Base-by-base conservation (phyloP, 1,140 invertebrate genomes). In the Palaemon carinicauda region DNA sequence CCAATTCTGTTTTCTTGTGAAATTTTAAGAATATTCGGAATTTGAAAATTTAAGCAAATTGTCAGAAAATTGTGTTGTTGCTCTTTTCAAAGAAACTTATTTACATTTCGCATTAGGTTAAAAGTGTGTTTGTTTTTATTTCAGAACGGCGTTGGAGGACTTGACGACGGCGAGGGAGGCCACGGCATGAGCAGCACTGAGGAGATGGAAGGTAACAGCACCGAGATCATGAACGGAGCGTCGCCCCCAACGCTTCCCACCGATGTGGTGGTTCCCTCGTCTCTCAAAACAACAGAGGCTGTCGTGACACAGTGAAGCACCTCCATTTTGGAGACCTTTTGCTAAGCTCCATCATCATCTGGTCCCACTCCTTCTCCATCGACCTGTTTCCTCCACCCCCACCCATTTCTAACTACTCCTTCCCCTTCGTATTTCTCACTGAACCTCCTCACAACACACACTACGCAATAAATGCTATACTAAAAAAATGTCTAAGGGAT, bases 121-220 rank as follows among this genome's bases (percentile, higher is more conserved):
- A n/a, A n/a, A n/a, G n/a, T n/a, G n/a, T n/a, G n/a, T n/a, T 65
- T 65, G 33, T 41, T 75, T 15, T 10, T 15, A 15, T 84, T 84
- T 5, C 82, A 84, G 82, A 84, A 84, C 41, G 82, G 82, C 33
- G 74, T 84, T 14, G 73, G 73, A n/a, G 82, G 82, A 14, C 73
- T 77, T 12, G 82, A 84, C 1, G 82, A 84, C 24, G 82, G 82
- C 56, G 82, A 84, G 33, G 82, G 82, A 27, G 41, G 41, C 41
- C 41, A 41, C 41, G 41, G 41, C 7, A 9, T 41, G 41, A 41
- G 41, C 41, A 12, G 41, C 1, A 12, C 41, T 41, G 41, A 41
- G 41, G 41, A 41, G 5, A 41, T 41, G 7, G 41, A 41, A 41
- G 41, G 41, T 12, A 41, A 41, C 41, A 65, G 53, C 82, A 65